Evolutionary conservation across 2,888 invertebrate species (phyloP).

Genomic region (Hirtodrosophila trivittata): DNA sequence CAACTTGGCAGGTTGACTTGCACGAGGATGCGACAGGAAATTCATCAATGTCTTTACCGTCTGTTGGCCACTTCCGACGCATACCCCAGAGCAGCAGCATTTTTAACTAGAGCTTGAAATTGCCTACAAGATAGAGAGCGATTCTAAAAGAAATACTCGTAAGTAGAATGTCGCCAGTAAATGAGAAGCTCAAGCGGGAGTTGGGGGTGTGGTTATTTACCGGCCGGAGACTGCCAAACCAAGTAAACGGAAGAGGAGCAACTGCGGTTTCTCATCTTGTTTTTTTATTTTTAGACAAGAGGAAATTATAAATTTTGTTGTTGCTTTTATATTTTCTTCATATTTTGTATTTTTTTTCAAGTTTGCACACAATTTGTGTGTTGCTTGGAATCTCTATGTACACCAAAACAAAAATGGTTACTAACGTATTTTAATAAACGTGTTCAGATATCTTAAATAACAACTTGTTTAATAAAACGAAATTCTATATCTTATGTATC

Average conservation of each 20-base stretch:
- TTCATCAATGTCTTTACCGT: conserved; percentile 76
- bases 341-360: conserved; percentile 12
- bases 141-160: conserved; percentile 19
- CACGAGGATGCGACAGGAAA: conserved; percentile 73
- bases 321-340: conserved; percentile 19
- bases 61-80: conserved; percentile 67
- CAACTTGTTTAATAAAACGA: too few species aligned
- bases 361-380: background rate
- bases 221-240: conserved; percentile 56
- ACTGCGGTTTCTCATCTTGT: conserved; percentile 33
- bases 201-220: conserved; percentile 59
- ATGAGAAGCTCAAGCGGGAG: conserved; percentile 13
- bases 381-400: too few species aligned
- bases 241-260: conserved; percentile 64
- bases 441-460: too few species aligned
- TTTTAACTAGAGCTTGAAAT: conserved; percentile 70
- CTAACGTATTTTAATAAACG: too few species aligned
- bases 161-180: conserved; percentile 29
- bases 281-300: conserved; percentile 33
- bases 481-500: too few species aligned
- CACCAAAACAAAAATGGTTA: too few species aligned
- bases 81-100: conserved; percentile 51
- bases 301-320: conserved; percentile 73
- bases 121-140: conserved; percentile 57
- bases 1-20: conserved; percentile 31